Base-by-base conservation (phyloP, 2,797 vertebrate genomes). In the Artibeus jamaicensis region DNA sequence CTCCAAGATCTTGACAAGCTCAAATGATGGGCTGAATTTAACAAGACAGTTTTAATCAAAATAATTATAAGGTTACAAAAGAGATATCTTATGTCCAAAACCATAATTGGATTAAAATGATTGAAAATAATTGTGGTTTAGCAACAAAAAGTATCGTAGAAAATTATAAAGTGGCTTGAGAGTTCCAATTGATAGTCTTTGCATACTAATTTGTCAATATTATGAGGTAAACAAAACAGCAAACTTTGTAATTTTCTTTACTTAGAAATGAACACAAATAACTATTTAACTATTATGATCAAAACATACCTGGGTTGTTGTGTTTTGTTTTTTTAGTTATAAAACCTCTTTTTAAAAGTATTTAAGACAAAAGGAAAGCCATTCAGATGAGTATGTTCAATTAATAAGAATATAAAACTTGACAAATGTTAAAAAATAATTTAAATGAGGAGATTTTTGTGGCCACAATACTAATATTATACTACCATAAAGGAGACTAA, bases 11-110 rank as follows among this genome's bases (percentile, higher is more conserved):
- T 87, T 97, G 97, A 96, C 97, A 97, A 79, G 46, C 44, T 96
- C 79, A 95, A 91, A 46, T 84, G 88, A 95, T 79, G 73, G 82
- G 65, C 74, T 95, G 96, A 96, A 97, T 96, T 93, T 96, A 97
- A 97, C 90, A 96, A 96, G 96, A 95, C 71, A 9, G 50, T 90
- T 95, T 94, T 96, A 97, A 97, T 97, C 50, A 93, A 95, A 96
- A 95, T 94, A 97, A 97, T 96, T 96, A 97, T 83, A 93, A 95
- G 68, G 46, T 94, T 96, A 67, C 92, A 84, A 94, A 89, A 91
- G 86, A 65, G 95, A 93, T 76, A 68, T 6, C 82, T 97, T 93
- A 89, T 83, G 70, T 92, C 96, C 88, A 96, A 89, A 96, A 96
- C 15, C 1, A 10, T 94, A 96, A 97, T 57, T 92, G 42, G 9